phyloP scores from a whole-genome alignment of 2,113 vertebrate genomes.

The Sorex araneus region DNA sequence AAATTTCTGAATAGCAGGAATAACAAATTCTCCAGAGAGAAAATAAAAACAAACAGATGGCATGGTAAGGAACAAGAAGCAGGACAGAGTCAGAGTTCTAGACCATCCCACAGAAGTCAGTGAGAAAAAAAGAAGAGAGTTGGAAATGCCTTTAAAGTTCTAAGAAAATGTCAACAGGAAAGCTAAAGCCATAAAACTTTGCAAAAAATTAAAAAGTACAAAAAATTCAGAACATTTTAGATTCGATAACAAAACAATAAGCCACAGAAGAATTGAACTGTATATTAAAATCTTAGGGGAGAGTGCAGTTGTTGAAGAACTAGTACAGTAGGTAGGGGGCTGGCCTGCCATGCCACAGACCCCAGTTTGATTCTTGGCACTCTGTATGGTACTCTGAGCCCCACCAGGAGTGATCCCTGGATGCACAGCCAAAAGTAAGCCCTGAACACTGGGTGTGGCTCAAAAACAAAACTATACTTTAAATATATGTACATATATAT shows the following conservation, averaged over 20 bases:
- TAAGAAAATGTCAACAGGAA: background rate
- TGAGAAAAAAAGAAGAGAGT: background rate
- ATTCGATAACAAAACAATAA: background rate
- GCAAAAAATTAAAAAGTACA: background rate
- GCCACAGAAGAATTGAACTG: background rate
- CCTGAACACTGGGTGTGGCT: too few species aligned
- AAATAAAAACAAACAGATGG: background rate
- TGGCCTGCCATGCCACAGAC: too few species aligned
- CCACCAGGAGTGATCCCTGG: too few species aligned
- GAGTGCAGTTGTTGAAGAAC: too few species aligned
- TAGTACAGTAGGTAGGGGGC: too few species aligned
- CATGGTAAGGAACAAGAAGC: background rate
- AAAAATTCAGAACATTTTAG: background rate
- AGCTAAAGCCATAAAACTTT: background rate
- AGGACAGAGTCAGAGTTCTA: background rate
- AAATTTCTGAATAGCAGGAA: background rate
- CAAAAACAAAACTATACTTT: too few species aligned
- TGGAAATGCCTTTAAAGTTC: background rate
- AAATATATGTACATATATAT: too few species aligned
- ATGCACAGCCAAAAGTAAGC: too few species aligned
- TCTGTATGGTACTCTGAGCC: too few species aligned
- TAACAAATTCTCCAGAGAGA: background rate
- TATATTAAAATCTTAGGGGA: background rate
- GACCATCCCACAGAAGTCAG: background rate
- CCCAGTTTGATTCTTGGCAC: too few species aligned